Percentiles rank a stretch among this genome's conserved stretches.
These are phyloP conservation scores for Agonopterix alstromeriana DNA, from an alignment of 2,888 invertebrate species.

Conservation along the genomic window DNA sequence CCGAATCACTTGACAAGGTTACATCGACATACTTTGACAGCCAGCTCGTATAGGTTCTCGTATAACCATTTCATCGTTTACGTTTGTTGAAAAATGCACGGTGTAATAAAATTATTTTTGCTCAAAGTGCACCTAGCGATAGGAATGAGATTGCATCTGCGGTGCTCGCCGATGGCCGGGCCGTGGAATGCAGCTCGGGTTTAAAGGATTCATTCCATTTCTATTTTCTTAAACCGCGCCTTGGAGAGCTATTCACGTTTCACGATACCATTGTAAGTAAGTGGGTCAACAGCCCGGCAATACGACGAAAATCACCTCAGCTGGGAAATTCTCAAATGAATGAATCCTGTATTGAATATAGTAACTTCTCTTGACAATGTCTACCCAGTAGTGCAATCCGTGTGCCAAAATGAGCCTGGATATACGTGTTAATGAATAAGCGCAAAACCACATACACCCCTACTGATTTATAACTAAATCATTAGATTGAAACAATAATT, in stretches of 20 bases:
- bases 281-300: slow-evolving; percentile 32
- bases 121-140: slow-evolving; percentile 7
- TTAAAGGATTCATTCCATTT: slow-evolving; percentile 44
- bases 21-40: too few species aligned
- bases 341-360: slow-evolving; percentile 5
- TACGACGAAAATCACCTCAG: slow-evolving; percentile 17
- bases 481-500: too few species aligned
- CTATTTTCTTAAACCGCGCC: slow-evolving; percentile 37
- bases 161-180: not conserved
- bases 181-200: slow-evolving; percentile 24
- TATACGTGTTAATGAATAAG: too few species aligned
- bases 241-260: slow-evolving; percentile 29
- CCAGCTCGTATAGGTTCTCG: too few species aligned
- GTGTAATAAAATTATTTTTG: slow-evolving; percentile 7
- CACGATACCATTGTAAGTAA: slow-evolving; percentile 28
- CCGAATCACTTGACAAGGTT: too few species aligned
- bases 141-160: slow-evolving; percentile 6
- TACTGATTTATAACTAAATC: too few species aligned
- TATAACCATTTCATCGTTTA: not conserved
- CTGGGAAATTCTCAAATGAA: slow-evolving; percentile 13
- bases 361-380: not conserved
- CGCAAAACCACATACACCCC: too few species aligned
- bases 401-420: too few species aligned
- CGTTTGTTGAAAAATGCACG: too few species aligned
- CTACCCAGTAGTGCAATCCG: not conserved